Evolutionary conservation across 2,888 invertebrate genomes (phyloP), one percentile per base, ranked within the genome.

Genomic region (Cephus spinipes): DNA sequence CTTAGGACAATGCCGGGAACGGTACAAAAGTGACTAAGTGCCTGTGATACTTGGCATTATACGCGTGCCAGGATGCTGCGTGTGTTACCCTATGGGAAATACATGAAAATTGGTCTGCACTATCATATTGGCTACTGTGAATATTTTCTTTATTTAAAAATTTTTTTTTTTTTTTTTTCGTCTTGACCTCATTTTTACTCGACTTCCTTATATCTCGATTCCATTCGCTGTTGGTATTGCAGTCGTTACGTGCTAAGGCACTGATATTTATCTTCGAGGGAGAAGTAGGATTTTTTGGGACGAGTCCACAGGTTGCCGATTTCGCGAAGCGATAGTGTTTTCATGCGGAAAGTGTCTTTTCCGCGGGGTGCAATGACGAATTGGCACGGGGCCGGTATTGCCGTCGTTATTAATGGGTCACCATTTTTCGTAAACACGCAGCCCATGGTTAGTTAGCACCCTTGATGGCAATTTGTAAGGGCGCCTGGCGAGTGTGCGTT

Each of bases 11-110:
- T 90, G 84, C 85, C 83, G 85, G 81, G 83, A 83, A 82, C 82
- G 83, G 86, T 84, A 89, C 89, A 89, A 89, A 89, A 89, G 89
- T 89, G 89, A 89, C 89, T 88, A 89, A 89, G 89, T 89, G 89
- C 88, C 86, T 86, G 87, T 89, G 88, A 89, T 89, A 89, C 88
- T 85, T 78, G 84, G 86, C 85, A 88, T 89, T 89, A 89, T 89
- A 85, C 81, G 83, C 83, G 12, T 32, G 30, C 40, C 15, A 15
- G 40, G 40, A 4, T 40, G 40, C 40, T 15, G 40, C 40, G 40
- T 6, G 40, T 15, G 6, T 15, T 15, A 1, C 15, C 4, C 15
- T 6, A 6, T 40, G 40, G 40, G 15, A 40, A 40, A 40, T 40
- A 15, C 15, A 4, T 40, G 40, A 40, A 40, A 40, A 40, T 40